phyloP scores from a whole-genome alignment of 1,140 invertebrate species.

The Drosophila nigromelanica region DNA sequence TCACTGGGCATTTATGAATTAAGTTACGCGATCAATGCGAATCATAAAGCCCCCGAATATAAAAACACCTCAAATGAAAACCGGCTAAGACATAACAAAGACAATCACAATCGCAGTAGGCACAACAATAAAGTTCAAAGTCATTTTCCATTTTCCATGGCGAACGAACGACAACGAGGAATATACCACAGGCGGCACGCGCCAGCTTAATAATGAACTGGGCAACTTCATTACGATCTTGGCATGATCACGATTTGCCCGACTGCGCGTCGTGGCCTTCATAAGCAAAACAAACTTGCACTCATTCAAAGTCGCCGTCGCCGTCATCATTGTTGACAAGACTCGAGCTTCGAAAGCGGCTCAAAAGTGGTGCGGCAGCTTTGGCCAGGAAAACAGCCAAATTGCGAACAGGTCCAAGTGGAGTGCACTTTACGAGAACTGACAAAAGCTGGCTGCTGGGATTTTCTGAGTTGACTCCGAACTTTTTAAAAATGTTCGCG shows the following conservation, averaged over 20 bases:
- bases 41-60: constrained; percentile 36
- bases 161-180: constrained; percentile 33
- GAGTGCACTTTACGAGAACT: constrained; percentile 3
- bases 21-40: constrained; percentile 77
- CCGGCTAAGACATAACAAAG: constrained; percentile 37
- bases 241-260: constrained; percentile 59
- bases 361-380: constrained; percentile 52
- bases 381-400: constrained; percentile 4
- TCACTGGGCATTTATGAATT: constrained; percentile 65
- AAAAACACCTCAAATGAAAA: constrained; percentile 32
- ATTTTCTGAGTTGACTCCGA: constrained; percentile 1
- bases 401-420: neutral
- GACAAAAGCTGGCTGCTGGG: constrained; percentile 58
- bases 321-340: neutral
- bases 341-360: neutral
- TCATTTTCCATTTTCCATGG: constrained; percentile 72
- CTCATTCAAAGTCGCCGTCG: constrained; percentile 38
- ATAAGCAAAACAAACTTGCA: constrained; percentile 51
- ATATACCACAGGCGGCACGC: constrained; percentile 58
- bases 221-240: constrained; percentile 48
- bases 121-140: constrained; percentile 80
- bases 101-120: constrained; percentile 22
- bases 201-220: constrained; percentile 48
- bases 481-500: constrained; percentile 6
- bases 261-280: constrained; percentile 64